Base-by-base conservation (phyloP, 2,113 vertebrate genomes). In the Gavia stellata region DNA sequence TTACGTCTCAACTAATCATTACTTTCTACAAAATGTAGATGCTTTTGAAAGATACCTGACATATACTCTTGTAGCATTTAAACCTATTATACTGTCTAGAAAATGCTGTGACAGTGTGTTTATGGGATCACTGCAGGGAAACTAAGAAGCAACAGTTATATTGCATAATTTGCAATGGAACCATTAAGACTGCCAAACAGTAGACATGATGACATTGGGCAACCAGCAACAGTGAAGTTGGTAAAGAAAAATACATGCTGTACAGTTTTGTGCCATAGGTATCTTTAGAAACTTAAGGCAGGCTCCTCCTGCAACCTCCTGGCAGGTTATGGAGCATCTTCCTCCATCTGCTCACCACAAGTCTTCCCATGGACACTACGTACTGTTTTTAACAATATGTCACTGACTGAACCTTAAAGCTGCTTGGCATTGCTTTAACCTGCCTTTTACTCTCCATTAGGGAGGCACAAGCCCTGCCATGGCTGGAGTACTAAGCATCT, bases 241-340 rank as follows among this genome's bases (percentile, higher is more conserved):
- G 4, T 21, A 55, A 31, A 42, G 20, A 10, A 21, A 74, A 81
- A n/a, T 4, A 12, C 3, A 36, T 1, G 26, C 4, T 10, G 9
- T 3, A 2, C 8, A 17, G 31, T 45, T 79, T 56, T 65, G 7
- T 12, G 7, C 5, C 14, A 8, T 24, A 12, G 4, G 1, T n/a
- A 14, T 12, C 16, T 62, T 66, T 9, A 40, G 17, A 63, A 87
- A 29, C 2, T 23, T 59, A 21, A 4, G 16, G 9, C 6, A 86
- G 33, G 13, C 4, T 55, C 56, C 28, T 91, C 14, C 31, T 53
- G 23, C 26, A 83, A 19, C 20, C 17, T 56, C 4, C 12, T 42
- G 16, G 17, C 8, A 19, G 15, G 5, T 20, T 52, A 10, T 33
- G 36, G 40, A 74, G 5, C 26, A 23, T 19, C n/a, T 58, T 85